These are phyloP conservation scores for Phalacrocorax pelagicus DNA, from an alignment of 2,113 vertebrate species.

Conservation along the genomic window DNA sequence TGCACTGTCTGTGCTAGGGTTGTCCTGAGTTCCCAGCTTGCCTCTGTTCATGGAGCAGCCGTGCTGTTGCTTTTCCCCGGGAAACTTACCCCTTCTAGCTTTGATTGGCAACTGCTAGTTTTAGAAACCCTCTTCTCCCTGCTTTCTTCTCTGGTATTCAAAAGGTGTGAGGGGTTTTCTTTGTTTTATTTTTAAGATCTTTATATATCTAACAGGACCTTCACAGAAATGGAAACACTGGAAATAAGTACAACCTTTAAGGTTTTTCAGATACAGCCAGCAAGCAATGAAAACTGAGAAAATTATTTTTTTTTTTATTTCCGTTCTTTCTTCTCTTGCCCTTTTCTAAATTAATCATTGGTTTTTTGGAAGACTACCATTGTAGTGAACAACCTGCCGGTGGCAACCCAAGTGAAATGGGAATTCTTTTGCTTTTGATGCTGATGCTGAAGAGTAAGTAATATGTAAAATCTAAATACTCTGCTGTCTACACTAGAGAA, in stretches of 20 bases:
- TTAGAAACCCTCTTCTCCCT: neutral
- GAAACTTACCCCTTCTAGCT: fast-evolving
- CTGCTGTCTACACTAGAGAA: neutral
- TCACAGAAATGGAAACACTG: neutral
- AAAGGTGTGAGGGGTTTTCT: neutral
- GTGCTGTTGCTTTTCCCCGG: neutral
- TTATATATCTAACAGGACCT: neutral
- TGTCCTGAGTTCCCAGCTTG: neutral
- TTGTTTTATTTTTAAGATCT: neutral
- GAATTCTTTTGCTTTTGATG: neutral
- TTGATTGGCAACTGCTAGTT: neutral
- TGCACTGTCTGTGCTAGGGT: neutral
- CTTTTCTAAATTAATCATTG: neutral
- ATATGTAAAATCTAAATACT: neutral
- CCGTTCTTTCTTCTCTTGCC: neutral
- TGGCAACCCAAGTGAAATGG: neutral
- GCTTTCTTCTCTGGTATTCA: neutral
- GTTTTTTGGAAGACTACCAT: neutral
- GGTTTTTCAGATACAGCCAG: neutral
- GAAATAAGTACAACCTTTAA: neutral
- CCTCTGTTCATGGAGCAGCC: neutral
- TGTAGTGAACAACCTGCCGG: neutral
- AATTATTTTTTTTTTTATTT: neutral
- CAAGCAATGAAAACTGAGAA: neutral
- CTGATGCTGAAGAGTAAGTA: neutral